Percentiles rank a stretch among this genome's conserved stretches.
Conservation (phyloP, 2,888 invertebrate genomes). For the Drosophila mimetica region DNA sequence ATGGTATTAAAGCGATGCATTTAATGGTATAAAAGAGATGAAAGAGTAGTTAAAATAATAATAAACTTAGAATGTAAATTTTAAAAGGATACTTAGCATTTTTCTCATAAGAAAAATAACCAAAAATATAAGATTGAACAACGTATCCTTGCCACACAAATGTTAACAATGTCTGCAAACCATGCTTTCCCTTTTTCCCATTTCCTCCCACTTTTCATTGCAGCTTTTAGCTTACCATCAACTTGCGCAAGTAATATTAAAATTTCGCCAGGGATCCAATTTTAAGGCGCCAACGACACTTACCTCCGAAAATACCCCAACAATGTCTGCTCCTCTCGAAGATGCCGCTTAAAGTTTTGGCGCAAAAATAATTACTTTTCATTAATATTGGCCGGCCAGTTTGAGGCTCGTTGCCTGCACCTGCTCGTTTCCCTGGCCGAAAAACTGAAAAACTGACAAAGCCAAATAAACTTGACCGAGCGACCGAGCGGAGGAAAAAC, state of each 20-base stretch:
- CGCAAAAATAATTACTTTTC: constrained; percentile 67
- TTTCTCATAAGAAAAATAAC: too few relatives aligned
- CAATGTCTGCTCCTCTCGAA: constrained; percentile 7
- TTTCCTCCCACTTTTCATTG: constrained; percentile 7
- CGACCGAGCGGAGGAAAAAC: constrained; percentile 4
- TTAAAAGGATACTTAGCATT: too few relatives aligned
- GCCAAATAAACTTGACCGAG: constrained; percentile 63
- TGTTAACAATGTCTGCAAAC: constrained; percentile 66
- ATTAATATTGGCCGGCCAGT: constrained; percentile 56
- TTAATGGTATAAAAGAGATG: not conserved
- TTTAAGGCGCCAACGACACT: constrained; percentile 69
- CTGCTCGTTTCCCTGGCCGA: constrained; percentile 45
- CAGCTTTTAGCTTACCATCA: constrained; percentile 58
- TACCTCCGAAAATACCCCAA: constrained; percentile 48
- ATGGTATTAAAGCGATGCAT: not conserved
- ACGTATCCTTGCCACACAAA: constrained; percentile 49
- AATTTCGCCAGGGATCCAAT: constrained; percentile 66
- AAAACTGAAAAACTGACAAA: constrained; percentile 58
- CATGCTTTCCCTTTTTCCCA: constrained; percentile 20
- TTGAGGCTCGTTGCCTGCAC: constrained; percentile 53
- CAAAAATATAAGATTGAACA: not conserved
- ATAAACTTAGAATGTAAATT: too few relatives aligned
- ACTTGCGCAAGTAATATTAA: constrained; percentile 58
- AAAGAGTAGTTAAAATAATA: not conserved
- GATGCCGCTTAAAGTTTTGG: constrained; percentile 18